Percentiles rank a stretch among this genome's conserved stretches.
These are phyloP conservation scores for Ceratina australensis DNA, from an alignment of 1,140 invertebrate genomes.

Conservation along the genomic window DNA sequence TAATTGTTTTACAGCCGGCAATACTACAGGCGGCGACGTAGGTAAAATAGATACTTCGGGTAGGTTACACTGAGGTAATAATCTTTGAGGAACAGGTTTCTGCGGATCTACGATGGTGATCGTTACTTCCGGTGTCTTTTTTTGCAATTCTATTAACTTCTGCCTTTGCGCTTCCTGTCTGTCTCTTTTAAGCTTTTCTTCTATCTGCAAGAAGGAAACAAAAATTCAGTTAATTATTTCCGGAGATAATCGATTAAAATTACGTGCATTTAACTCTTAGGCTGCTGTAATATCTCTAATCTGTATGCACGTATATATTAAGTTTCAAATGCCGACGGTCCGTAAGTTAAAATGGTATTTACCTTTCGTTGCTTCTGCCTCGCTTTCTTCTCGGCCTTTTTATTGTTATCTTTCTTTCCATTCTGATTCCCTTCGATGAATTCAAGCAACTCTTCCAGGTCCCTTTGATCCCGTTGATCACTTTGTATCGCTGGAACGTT, in stretches of 20 bases:
- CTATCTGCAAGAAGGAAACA: conserved; percentile 65
- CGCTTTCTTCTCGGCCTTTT: conserved; percentile 84
- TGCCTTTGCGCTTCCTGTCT: conserved; percentile 77
- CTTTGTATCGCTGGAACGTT: conserved; percentile 39
- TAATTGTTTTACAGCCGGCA: conserved; percentile 51
- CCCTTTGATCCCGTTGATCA: conserved; percentile 71
- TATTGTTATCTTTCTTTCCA: conserved; percentile 81
- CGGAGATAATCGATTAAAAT: not conserved
- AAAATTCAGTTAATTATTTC: not conserved
- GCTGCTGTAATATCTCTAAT: too few relatives aligned
- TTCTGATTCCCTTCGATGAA: conserved; percentile 84
- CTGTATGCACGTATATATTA: too few relatives aligned
- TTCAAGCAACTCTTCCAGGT: conserved; percentile 82
- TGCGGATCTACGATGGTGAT: conserved; percentile 78
- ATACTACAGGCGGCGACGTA: conserved; percentile 51
- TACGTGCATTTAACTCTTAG: conserved; percentile 9
- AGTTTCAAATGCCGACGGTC: too few relatives aligned
- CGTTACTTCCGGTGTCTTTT: conserved; percentile 80
- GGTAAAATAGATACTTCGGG: conserved; percentile 78
- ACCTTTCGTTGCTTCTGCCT: conserved; percentile 84
- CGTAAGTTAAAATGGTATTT: not conserved
- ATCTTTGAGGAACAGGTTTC: conserved; percentile 71
- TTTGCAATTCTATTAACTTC: conserved; percentile 76
- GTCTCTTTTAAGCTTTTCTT: conserved; percentile 79
- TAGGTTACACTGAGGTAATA: conserved; percentile 68